Base-by-base conservation (phyloP, 2,797 vertebrate species). In the Danio albolineatus region DNA sequence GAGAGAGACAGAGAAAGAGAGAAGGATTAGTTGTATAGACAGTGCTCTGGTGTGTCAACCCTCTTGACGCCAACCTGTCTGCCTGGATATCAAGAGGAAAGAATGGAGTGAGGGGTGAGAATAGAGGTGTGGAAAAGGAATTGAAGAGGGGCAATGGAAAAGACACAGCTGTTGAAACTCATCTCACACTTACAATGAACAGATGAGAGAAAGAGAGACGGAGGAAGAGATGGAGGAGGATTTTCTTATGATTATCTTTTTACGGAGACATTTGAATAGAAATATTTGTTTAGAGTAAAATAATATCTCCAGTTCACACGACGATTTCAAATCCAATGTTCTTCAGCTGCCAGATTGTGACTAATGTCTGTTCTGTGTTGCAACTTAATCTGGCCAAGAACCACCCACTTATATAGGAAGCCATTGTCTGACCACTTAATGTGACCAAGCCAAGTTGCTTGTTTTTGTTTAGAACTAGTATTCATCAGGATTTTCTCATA, bases 161-260 rank as follows among this genome's bases (percentile, higher is more conserved):
- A 70, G 59, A 73, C 80, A 79, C 79, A 83, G 79, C 79, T 84
- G 79, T 57, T 84, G 51, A 61, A 73, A 62, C 60, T 65, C 51
- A 64, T 65, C 60, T 79, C 7, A 79, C 60, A 56, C 48, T 64
- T 7, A 72, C 46, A 62, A 54, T 65, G 49, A 79, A 65, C 41
- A 73, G 19, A 72, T 39, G 51, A 57, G 17, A 73, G 41, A 6
- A 17, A 44, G 19, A 56, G 38, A 62, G 84, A 75, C 75, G 54
- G 82, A 60, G 71, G 4, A 39, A 60, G 66, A 71, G 28, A 49
- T 74, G 54, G 80, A 73, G 13, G 16, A 54, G 51, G 44, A n/a
- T 65, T 28, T 46, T 21, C 59, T 70, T 12, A 57, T 19, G 53
- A 72, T 66, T 21, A 6, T 28, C 70, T 10, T 44, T 44, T 72